Conservation (phyloP, 2,113 vertebrate genomes). For the Hyperopisus bebe region DNA sequence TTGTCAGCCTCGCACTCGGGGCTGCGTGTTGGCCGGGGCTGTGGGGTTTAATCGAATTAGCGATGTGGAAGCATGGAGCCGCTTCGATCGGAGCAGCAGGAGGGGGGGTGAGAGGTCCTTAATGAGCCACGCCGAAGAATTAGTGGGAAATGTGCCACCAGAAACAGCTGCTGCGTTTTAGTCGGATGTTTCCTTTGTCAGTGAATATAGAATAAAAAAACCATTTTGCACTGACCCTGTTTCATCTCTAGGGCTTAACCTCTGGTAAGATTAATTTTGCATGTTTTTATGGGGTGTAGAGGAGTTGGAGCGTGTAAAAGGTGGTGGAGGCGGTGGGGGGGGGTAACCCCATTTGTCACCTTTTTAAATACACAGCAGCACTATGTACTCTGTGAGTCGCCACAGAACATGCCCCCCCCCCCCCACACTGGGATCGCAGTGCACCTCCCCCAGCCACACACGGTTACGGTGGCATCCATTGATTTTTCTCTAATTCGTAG, state of each 20-base stretch:
- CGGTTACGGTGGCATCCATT: background rate
- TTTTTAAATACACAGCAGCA: constrained; percentile 17
- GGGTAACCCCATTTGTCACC: constrained; percentile 33
- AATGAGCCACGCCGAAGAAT: constrained; percentile 55
- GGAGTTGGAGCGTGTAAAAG: background rate
- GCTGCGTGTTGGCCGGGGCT: background rate
- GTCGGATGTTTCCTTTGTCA: constrained; percentile 56
- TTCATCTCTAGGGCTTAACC: constrained; percentile 48
- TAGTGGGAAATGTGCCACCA: constrained; percentile 55
- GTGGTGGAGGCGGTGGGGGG: background rate
- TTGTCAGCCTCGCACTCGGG: background rate
- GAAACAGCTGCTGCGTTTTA: constrained; percentile 67
- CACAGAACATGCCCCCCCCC: background rate
- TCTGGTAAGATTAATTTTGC: constrained; percentile 30
- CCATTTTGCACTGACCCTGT: constrained; percentile 50
- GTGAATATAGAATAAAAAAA: constrained; percentile 3
- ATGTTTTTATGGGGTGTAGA: constrained; percentile 26
- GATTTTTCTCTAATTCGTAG: background rate
- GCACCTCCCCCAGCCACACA: no score
- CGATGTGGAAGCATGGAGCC: background rate
- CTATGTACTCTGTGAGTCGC: constrained; percentile 1
- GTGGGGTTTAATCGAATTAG: constrained; percentile 24
- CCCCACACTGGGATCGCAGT: background rate
- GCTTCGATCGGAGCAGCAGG: background rate
- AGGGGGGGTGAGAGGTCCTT: constrained; percentile 44